Base-by-base conservation (phyloP, 2,113 vertebrate species). In the Eonycteris spelaea region DNA sequence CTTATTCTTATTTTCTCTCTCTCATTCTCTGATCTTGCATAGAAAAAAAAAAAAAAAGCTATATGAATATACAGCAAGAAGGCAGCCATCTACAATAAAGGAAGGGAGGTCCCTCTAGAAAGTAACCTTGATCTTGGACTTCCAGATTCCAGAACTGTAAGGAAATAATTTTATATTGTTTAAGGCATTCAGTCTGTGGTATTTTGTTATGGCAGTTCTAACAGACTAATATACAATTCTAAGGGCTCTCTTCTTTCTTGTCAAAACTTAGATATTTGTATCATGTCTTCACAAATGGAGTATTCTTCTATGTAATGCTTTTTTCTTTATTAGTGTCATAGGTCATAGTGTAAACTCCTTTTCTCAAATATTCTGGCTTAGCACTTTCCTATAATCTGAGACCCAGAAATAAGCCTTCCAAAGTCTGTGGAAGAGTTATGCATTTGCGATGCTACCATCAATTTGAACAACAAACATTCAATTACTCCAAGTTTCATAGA, bases 61-160 rank as follows among this genome's bases (percentile, higher is more conserved):
- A 51, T 2, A 0, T 57, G 12, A 61, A 1, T 6, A 19, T 24
- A 70, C 1, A 11, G 5, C 28, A 68, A 67, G n/a, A 24, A 38
- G 15, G 3, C 38, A 15, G 0, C 5, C 28, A 6, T 38, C 63
- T 48, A 28, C 10, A 59, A 59, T 0, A 2, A 38, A 7, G 28
- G 8, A 73, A 86, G n/a, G 30, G 4, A 21, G 35, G 14, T 1
- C 55, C 63, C 16, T 6, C 13, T 55, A 74, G 45, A 82, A 86
- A 61, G 11, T 14, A 33, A 33, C 15, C 30, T 35, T 51, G 7
- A 16, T 61, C 28, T 16, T 53, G 18, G 2, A 51, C 7, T 85
- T 59, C 10, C 7, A 45, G 7, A 28, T 7, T 21, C 24, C 13
- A 53, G 30, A 67, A 35, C 3, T 22, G 5, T 59, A 21, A 61